Evolutionary conservation across 2,113 vertebrate genomes (phyloP), one percentile per base, ranked within the genome.

Genomic region (Capreolus pygargus): DNA sequence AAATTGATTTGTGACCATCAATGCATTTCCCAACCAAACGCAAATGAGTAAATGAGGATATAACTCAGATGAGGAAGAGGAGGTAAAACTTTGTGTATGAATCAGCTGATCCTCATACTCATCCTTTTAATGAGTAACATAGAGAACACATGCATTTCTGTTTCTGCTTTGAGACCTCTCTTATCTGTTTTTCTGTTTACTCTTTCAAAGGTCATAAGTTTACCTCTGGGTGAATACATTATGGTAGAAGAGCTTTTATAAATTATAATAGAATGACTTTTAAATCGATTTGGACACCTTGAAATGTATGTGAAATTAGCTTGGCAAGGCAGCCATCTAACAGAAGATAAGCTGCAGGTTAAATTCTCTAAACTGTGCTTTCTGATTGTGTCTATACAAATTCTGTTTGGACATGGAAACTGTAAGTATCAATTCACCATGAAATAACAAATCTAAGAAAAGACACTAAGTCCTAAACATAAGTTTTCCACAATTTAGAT

Each of bases 231-330:
- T 82, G 58, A 79, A 79, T 45, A 36, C 50, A 90, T 93, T 86
- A 76, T 28, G 74, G 58, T 50, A 17, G 52, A 50, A 93, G 54
- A 86, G 47, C 27, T 76, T 90, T 47, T 50, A 30, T 85, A 95
- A 89, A 30, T 76, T 78, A 57, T 61, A 33, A 86, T 45, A 82
- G 60, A n/a, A 93, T 52, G 55, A 60, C 25, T 43, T 95, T 55
- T 96, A 81, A 96, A 74, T 30, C 1, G 7, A 90, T 96, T 33
- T 90, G 19, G 95, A 97, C 96, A 85, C 83, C 88, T 94, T 96
- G 36, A 90, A 97, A 93, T 70, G 27, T 83, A 82, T 8, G 13
- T 0, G 0, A 97, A 78, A 27, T 96, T 95, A 97, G 39, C 86
- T n/a, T 45, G 79, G 50, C 94, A 94, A 96, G 86, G 45, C 21